These are phyloP conservation scores for Lateolabrax maculatus DNA, from an alignment of 2,797 vertebrate species.

Conservation along the genomic window DNA sequence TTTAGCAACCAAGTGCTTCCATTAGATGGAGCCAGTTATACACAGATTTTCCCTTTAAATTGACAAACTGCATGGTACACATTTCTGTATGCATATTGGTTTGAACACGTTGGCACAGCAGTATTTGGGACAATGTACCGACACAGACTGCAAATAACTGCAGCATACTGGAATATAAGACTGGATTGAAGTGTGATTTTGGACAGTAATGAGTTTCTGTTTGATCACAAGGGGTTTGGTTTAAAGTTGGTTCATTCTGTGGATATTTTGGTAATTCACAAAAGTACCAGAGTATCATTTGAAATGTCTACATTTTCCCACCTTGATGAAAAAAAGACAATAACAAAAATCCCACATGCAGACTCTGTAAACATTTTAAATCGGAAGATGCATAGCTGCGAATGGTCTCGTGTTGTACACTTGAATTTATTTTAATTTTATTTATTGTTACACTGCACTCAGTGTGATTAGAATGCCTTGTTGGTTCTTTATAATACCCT, in stretches of 20 bases:
- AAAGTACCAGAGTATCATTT: constrained; percentile 13
- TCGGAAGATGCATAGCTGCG: constrained; percentile 28
- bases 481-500: constrained; percentile 1
- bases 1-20: constrained; percentile 34
- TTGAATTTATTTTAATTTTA: neutral
- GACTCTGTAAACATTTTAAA: constrained; percentile 14
- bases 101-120: constrained; percentile 12
- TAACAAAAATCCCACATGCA: neutral
- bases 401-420: neutral
- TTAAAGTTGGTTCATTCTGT: neutral
- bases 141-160: constrained; percentile 8
- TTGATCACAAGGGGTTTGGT: neutral
- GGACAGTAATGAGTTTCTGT: constrained; percentile 20
- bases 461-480: constrained; percentile 18
- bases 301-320: neutral
- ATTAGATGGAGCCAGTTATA: constrained; percentile 71
- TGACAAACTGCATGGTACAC: constrained; percentile 19
- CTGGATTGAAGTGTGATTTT: neutral
- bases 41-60: constrained; percentile 33
- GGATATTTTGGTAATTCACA: neutral
- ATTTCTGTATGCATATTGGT: constrained; percentile 14
- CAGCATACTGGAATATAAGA: neutral
- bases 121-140: neutral
- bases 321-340: neutral
- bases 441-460: constrained; percentile 8